A percentile compares a stretch with the other conserved stretches of the same genome.
Evolutionary conservation across 1,140 invertebrate species (phyloP).

Genomic region (Bombus fervidus): DNA sequence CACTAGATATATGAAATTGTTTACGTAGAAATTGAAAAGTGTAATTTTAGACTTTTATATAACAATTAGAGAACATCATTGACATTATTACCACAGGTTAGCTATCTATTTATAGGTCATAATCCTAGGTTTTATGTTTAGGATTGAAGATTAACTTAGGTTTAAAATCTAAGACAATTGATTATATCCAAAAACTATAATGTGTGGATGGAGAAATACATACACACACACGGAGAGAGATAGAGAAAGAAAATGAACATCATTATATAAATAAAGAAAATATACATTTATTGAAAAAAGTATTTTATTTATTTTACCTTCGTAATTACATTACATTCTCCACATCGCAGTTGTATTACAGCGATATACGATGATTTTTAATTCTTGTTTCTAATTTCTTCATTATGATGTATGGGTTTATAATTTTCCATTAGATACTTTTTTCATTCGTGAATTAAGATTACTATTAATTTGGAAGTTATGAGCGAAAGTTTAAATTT

Average conservation of each 20-base stretch:
- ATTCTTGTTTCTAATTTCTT: conserved; percentile 49
- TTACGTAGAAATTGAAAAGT: background rate
- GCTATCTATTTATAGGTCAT: no score
- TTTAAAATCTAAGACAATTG: no score
- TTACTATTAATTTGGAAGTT: conserved; percentile 54
- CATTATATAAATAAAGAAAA: conserved; percentile 2
- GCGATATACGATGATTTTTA: conserved; percentile 51
- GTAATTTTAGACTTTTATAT: background rate
- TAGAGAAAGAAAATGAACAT: background rate
- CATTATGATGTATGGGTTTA: conserved; percentile 54
- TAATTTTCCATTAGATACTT: conserved; percentile 54
- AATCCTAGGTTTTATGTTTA: no score
- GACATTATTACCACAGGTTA: no score
- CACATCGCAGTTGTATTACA: conserved; percentile 65
- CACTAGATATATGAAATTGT: background rate
- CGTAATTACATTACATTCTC: conserved; percentile 60
- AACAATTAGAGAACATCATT: no score
- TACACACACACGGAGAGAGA: no score
- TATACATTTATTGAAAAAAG: conserved; percentile 58
- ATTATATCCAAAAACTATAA: no score
- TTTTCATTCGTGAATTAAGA: conserved; percentile 38
- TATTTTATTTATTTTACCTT: conserved; percentile 63
- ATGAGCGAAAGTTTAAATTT: conserved; percentile 53
- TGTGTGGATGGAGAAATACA: no score
- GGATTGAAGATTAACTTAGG: no score